Conservation (phyloP, 2,797 vertebrate genomes). For the Acrossocheilus wenchowensis region DNA sequence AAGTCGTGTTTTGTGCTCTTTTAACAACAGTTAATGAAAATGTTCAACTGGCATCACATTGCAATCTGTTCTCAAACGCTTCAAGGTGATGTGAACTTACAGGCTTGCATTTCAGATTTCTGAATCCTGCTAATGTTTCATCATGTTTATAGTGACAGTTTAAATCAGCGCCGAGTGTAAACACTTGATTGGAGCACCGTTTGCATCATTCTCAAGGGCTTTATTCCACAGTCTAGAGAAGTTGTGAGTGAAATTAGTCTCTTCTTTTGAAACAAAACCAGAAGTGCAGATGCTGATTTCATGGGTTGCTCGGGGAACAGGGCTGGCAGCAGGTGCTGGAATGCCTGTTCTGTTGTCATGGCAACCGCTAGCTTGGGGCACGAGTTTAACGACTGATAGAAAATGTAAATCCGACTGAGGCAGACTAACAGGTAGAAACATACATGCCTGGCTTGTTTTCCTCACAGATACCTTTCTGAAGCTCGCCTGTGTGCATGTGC, state of each 20-base stretch:
- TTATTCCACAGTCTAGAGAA: slow-evolving; percentile 14
- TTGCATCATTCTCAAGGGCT: slow-evolving; percentile 34
- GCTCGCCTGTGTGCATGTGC: neutral
- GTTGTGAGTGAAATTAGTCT: slow-evolving; percentile 1
- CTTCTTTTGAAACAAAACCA: slow-evolving; percentile 28
- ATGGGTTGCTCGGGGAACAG: slow-evolving; percentile 47
- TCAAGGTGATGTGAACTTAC: neutral
- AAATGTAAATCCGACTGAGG: slow-evolving; percentile 38
- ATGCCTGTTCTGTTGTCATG: slow-evolving; percentile 78
- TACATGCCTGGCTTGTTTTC: slow-evolving; percentile 15
- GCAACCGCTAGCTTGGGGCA: slow-evolving; percentile 74
- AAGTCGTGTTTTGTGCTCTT: neutral
- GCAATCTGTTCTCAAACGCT: neutral
- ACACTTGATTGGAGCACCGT: slow-evolving; percentile 35
- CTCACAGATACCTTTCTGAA: neutral
- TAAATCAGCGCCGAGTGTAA: slow-evolving; percentile 17
- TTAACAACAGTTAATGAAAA: slow-evolving; percentile 17
- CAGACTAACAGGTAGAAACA: neutral
- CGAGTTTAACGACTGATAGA: slow-evolving; percentile 41
- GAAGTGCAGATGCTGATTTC: slow-evolving; percentile 44
- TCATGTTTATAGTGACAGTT: slow-evolving; percentile 17
- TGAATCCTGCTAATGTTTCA: slow-evolving; percentile 25
- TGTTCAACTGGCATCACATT: neutral
- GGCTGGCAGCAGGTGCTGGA: slow-evolving; percentile 49
- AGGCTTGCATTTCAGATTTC: slow-evolving; percentile 10